These are phyloP conservation scores for Ctenosaura bakeri DNA, from an alignment of 2,797 vertebrate genomes.

Conservation along the genomic window DNA sequence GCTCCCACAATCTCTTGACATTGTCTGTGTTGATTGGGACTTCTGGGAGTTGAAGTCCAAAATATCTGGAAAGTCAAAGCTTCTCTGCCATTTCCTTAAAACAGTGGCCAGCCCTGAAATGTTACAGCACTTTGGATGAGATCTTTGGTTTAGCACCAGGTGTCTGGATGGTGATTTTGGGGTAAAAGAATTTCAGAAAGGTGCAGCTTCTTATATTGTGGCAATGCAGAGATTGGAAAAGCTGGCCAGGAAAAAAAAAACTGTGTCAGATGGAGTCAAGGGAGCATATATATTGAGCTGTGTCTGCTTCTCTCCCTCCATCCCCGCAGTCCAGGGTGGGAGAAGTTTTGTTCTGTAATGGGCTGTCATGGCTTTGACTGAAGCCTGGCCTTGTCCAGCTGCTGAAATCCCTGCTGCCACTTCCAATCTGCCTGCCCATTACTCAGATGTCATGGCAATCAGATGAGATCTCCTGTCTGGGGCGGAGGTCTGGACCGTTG, in stretches of 20 bases:
- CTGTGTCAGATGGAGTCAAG: not conserved
- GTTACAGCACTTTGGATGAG: not conserved
- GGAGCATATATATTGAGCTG: not conserved
- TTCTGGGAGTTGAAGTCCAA: not conserved
- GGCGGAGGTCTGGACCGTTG: not conserved
- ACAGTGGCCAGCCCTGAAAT: not conserved
- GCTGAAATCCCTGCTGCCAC: conserved; percentile 27
- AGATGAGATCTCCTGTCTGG: conserved; percentile 33
- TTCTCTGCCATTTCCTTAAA: not conserved
- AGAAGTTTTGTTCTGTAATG: conserved; percentile 9
- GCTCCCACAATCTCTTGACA: not conserved
- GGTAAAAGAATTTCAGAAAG: not conserved
- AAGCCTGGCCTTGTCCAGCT: not conserved
- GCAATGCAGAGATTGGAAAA: not conserved
- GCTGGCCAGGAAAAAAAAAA: not conserved
- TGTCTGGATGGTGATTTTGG: not conserved
- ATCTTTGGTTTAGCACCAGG: not conserved
- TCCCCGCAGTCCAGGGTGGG: not conserved
- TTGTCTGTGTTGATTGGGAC: not conserved
- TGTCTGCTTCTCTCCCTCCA: not conserved
- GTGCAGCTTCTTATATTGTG: not conserved
- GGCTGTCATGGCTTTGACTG: not conserved
- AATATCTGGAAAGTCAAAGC: too few species aligned
- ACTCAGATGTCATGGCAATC: conserved; percentile 36
- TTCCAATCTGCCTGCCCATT: conserved; percentile 41